Conservation (phyloP, 2,113 vertebrate genomes). For the Grus americana region DNA sequence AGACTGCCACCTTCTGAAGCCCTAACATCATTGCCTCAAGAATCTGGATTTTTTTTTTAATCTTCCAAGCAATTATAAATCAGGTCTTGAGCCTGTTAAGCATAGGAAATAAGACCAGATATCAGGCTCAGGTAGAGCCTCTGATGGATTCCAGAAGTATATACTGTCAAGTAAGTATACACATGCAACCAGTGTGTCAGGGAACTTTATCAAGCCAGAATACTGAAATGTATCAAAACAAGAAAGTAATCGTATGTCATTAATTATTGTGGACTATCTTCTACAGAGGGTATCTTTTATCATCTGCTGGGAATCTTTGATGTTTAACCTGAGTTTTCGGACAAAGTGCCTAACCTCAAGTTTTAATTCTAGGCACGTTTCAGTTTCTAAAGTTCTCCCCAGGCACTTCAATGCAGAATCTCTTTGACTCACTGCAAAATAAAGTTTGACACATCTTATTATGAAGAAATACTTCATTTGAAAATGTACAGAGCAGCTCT, state of each 20-base stretch:
- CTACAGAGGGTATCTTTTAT: background rate
- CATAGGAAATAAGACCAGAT: background rate
- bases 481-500: constrained; percentile 15
- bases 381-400: constrained; percentile 25
- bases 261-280: background rate
- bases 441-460: constrained; percentile 50
- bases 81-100: background rate
- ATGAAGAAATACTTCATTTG: constrained; percentile 45
- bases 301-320: background rate
- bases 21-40: background rate
- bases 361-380: constrained; percentile 37
- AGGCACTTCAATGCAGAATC: background rate
- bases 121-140: background rate
- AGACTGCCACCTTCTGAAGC: constrained; percentile 17
- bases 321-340: constrained; percentile 9
- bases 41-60: background rate
- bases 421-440: constrained; percentile 47
- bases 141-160: background rate
- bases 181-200: background rate
- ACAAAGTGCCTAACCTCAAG: constrained; percentile 2
- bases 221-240: background rate
- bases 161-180: background rate
- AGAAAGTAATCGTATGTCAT: background rate
- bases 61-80: background rate
- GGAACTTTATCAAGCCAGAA: background rate